Evolutionary conservation across 1,140 invertebrate genomes (phyloP), one percentile per base, ranked within the genome.

Genomic region (Cryptotermes secundus): DNA sequence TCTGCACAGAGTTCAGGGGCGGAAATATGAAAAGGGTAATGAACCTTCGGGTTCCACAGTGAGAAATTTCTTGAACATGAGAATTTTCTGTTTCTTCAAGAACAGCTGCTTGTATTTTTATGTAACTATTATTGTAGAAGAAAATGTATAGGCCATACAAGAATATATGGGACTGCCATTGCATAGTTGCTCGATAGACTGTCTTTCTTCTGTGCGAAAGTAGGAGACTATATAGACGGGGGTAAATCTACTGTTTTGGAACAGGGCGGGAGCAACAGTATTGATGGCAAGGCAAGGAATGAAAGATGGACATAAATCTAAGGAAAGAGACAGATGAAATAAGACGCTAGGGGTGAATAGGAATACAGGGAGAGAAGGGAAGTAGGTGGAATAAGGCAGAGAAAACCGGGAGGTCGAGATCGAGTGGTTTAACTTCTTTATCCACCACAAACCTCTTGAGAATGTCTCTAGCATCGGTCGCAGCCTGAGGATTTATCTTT

Each of bases 341-440:
- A 72, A 72, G 59, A 72, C 26, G 59, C n/a, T 72, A 72, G 59
- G 59, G 59, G 59, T 72, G 59, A 72, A 72, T 72, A 72, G 59
- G 59, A 72, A 72, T 16, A n/a, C 59, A 72, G 59, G 59, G 26
- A 72, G 26, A 31, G 26, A 72, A 72, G 26, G 16, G n/a, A 26
- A 72, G 59, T 9, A 4, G 59, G 59, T 7, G 26, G 26, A 72
- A 49, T 49, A 49, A 49, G 19, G 45, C 45, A 22, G 45, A 49
- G 45, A 0, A 19, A 49, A 49, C 45, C 45, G 45, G 59, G 59
- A 72, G 59, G 59, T 72, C 59, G 59, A 31, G 14, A 72, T 72
- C 59, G 59, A 72, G 59, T 72, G 59, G 59, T n/a, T 72, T 72
- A 72, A 72, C 59, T 72, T 72, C 59, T 72, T 72, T 72, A 72